phyloP scores from a whole-genome alignment of 2,888 invertebrate genomes.

The Conomelus anceps region DNA sequence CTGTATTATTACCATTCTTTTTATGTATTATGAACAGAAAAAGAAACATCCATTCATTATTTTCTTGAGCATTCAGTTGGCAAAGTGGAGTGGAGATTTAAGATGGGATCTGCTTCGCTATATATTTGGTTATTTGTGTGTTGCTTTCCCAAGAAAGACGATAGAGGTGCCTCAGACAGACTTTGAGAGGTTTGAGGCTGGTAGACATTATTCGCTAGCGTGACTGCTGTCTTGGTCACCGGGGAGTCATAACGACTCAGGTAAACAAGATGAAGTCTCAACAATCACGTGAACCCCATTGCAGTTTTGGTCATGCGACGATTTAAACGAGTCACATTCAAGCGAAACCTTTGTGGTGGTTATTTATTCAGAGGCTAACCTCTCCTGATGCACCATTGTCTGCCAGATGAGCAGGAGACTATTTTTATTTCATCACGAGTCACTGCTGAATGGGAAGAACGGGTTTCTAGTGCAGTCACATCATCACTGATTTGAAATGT shows the following conservation, averaged over 20 bases:
- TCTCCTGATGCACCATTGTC: background rate
- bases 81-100: background rate
- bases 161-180: background rate
- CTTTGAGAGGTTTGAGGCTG: background rate
- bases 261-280: conserved; percentile 8
- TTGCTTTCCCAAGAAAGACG: background rate
- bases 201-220: background rate
- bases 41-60: no score
- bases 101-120: background rate
- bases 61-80: background rate
- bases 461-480: background rate
- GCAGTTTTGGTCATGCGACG: background rate
- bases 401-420: background rate
- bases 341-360: background rate
- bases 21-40: no score
- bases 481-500: background rate
- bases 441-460: background rate
- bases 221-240: background rate
- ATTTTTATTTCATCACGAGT: background rate
- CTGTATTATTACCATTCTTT: no score
- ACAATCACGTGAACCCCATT: conserved; percentile 6
- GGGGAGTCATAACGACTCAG: conserved; percentile 5
- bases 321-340: background rate
- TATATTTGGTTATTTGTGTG: background rate
- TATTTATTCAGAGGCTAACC: background rate